A percentile compares a stretch with the other conserved stretches of the same genome.
These are phyloP conservation scores for Australoheros scitulus DNA, from an alignment of 2,113 vertebrate genomes.

Conservation along the genomic window DNA sequence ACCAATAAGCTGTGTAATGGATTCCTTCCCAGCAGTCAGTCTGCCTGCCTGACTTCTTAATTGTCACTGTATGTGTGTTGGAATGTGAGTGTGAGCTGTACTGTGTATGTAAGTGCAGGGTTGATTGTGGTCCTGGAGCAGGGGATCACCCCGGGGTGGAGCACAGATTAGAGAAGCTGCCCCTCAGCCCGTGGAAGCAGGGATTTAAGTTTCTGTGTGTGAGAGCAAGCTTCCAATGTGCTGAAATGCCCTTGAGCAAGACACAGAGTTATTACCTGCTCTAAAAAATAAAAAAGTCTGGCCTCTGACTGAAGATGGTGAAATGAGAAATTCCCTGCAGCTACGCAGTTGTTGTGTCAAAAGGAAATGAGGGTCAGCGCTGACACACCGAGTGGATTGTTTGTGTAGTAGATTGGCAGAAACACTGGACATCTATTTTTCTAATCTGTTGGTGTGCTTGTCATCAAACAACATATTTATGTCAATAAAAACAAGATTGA, in stretches of 20 bases:
- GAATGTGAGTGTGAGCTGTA: slow-evolving; percentile 31
- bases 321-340: slow-evolving; percentile 15
- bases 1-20: slow-evolving; percentile 85
- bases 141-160: slow-evolving; percentile 35
- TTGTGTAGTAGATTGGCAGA: slow-evolving; percentile 10
- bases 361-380: slow-evolving; percentile 10
- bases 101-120: slow-evolving; percentile 20
- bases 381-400: slow-evolving; percentile 19
- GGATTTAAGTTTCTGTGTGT: slow-evolving; percentile 15
- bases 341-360: slow-evolving; percentile 14
- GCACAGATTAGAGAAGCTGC: slow-evolving; percentile 43
- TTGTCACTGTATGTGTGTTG: slow-evolving; percentile 64
- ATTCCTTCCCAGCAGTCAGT: slow-evolving; percentile 77
- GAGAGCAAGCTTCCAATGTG: background rate
- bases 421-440: background rate
- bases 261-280: slow-evolving; percentile 36
- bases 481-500: background rate
- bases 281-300: background rate
- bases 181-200: slow-evolving; percentile 18
- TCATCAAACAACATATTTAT: slow-evolving; percentile 3
- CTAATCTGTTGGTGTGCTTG: slow-evolving; percentile 14
- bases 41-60: slow-evolving; percentile 78
- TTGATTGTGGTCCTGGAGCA: background rate
- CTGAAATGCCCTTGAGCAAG: slow-evolving; percentile 48
- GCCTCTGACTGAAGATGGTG: slow-evolving; percentile 14